Conservation (phyloP, 1,140 invertebrate genomes). For the Venustaconcha ellipsiformis region DNA sequence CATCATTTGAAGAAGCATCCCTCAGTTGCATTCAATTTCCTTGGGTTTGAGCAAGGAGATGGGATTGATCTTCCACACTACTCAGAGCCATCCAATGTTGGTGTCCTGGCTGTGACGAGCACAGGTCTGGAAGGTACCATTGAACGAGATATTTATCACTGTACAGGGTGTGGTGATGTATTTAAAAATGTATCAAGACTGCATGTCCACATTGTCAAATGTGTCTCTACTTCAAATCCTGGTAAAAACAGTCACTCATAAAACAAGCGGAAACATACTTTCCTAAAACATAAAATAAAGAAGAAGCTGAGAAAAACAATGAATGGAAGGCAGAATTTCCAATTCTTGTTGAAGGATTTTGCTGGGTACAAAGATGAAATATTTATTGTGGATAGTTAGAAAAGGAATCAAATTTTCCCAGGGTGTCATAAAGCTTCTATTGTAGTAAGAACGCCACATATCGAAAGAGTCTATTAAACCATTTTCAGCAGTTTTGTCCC, state of each 20-base stretch:
- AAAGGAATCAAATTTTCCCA: slow-evolving; percentile 20
- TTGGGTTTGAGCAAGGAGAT: slow-evolving; percentile 42
- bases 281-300: too few relatives aligned
- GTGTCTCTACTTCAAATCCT: slow-evolving; percentile 27
- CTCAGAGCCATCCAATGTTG: slow-evolving; percentile 32
- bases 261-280: too few relatives aligned
- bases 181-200: slow-evolving; percentile 46
- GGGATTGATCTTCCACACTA: slow-evolving; percentile 39
- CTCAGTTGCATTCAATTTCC: slow-evolving; percentile 35
- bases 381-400: background rate
- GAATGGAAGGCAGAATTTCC: too few relatives aligned
- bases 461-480: slow-evolving; percentile 49
- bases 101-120: slow-evolving; percentile 39
- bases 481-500: slow-evolving; percentile 48
- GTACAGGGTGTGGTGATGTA: slow-evolving; percentile 40
- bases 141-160: slow-evolving; percentile 37
- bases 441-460: slow-evolving; percentile 56
- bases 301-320: too few relatives aligned
- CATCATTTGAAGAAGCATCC: slow-evolving; percentile 56
- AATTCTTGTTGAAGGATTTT: too few relatives aligned
- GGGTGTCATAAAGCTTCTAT: slow-evolving; percentile 38
- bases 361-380: too few relatives aligned
- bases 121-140: slow-evolving; percentile 30
- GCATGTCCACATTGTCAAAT: slow-evolving; percentile 50
- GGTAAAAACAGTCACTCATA: too few relatives aligned